Evolutionary conservation across 2,797 vertebrate genomes (phyloP).

Genomic region (Acrossocheilus fasciatus): DNA sequence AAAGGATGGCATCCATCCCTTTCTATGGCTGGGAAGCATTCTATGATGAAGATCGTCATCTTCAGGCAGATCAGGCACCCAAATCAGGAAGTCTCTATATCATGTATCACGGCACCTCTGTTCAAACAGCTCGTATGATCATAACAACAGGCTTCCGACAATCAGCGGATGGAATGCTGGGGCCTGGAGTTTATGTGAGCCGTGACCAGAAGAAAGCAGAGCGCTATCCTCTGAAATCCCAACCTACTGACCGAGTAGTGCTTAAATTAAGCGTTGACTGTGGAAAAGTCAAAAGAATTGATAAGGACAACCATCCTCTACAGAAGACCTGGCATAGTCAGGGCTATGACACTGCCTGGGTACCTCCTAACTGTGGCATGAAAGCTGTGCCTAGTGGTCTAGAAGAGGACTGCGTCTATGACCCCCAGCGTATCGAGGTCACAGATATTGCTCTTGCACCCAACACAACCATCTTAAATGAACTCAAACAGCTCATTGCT

Average conservation of each 20-base stretch:
- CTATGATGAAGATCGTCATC: slow-evolving; percentile 58
- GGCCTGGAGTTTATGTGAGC: slow-evolving; percentile 77
- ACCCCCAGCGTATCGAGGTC: slow-evolving; percentile 71
- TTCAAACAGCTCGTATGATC: slow-evolving; percentile 66
- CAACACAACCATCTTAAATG: slow-evolving; percentile 11
- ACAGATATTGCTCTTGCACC: slow-evolving; percentile 67
- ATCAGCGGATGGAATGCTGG: slow-evolving; percentile 75
- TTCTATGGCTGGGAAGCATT: slow-evolving; percentile 60
- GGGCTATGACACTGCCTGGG: slow-evolving; percentile 79
- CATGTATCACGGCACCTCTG: slow-evolving; percentile 79
- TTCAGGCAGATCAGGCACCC: slow-evolving; percentile 67
- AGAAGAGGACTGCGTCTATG: slow-evolving; percentile 78
- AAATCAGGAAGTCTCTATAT: slow-evolving; percentile 67
- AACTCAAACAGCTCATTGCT: slow-evolving; percentile 68
- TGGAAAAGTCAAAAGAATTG: slow-evolving; percentile 75
- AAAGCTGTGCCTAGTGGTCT: slow-evolving; percentile 72
- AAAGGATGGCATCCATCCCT: slow-evolving; percentile 46
- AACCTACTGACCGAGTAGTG: slow-evolving; percentile 61
- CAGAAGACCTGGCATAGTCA: slow-evolving; percentile 72
- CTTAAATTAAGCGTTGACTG: slow-evolving; percentile 67
- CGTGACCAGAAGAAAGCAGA: slow-evolving; percentile 74
- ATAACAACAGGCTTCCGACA: slow-evolving; percentile 70
- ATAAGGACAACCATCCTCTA: slow-evolving; percentile 74
- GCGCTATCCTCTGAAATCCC: slow-evolving; percentile 68
- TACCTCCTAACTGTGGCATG: slow-evolving; percentile 79